Conservation (phyloP, 35 echinoderm and acorn worm species). For the Holothuria glaberrima region DNA sequence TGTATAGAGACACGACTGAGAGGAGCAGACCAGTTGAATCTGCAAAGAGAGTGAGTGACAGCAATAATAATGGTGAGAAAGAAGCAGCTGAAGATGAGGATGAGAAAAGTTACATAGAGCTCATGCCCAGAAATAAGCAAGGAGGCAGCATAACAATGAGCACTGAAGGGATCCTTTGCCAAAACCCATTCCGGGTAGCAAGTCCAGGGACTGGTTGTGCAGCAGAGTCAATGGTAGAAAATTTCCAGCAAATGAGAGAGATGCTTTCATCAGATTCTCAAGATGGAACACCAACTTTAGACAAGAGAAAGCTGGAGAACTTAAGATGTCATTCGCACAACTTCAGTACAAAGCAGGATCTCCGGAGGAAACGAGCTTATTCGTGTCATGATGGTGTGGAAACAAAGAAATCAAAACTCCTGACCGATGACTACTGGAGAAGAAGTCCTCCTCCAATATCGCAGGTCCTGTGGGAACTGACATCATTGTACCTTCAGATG, state of each 20-base stretch:
- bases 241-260: too few relatives aligned
- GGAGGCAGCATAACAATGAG: neutral
- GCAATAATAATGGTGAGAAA: slow-evolving; percentile 40
- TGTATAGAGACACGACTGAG: slow-evolving; percentile 83
- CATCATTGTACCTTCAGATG: neutral
- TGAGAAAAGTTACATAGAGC: slow-evolving; percentile 78
- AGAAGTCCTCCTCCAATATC: neutral
- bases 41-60: neutral
- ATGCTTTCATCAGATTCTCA: too few relatives aligned
- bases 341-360: neutral
- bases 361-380: slow-evolving; percentile 11
- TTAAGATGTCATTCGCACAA: too few relatives aligned
- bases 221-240: too few relatives aligned
- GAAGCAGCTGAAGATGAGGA: slow-evolving; percentile 27
- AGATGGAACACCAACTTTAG: neutral
- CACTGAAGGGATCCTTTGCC: too few relatives aligned
- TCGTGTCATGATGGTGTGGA: neutral
- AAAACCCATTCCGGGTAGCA: too few relatives aligned
- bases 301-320: too few relatives aligned
- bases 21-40: neutral
- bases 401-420: neutral
- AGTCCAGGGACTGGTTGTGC: too few relatives aligned
- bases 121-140: slow-evolving; percentile 52
- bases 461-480: neutral
- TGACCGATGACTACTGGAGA: slow-evolving; percentile 34